Percentiles rank a stretch among this genome's conserved stretches.
These are phyloP conservation scores for Yponomeuta sedellus DNA, from an alignment of 2,888 invertebrate genomes.

Conservation along the genomic window DNA sequence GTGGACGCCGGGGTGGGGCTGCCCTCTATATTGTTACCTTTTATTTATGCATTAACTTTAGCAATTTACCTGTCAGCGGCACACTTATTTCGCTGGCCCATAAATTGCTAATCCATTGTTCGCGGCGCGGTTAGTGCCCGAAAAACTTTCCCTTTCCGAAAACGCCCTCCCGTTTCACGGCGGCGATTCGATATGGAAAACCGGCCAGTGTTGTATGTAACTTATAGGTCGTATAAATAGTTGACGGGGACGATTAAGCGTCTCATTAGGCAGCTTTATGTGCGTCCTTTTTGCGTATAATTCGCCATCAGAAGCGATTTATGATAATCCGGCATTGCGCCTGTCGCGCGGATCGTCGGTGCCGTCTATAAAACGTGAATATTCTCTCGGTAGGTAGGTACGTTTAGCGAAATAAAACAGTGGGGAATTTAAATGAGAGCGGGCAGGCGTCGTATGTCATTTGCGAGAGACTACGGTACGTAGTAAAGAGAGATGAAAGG, in stretches of 20 bases:
- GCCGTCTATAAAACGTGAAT: constrained; percentile 34
- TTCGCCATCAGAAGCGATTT: constrained; percentile 27
- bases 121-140: constrained; percentile 19
- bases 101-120: constrained; percentile 24
- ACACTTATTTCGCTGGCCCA: constrained; percentile 32
- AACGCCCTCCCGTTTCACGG: constrained; percentile 21
- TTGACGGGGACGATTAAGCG: constrained; percentile 39
- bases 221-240: constrained; percentile 23
- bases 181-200: constrained; percentile 23
- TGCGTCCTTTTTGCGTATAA: constrained; percentile 28
- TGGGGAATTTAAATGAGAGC: constrained; percentile 15
- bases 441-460: constrained; percentile 14
- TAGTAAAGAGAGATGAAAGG: constrained; percentile 13
- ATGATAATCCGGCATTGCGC: constrained; percentile 27
- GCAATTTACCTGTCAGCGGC: constrained; percentile 60
- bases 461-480: constrained; percentile 12
- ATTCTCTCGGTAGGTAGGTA: constrained; percentile 24
- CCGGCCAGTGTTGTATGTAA: constrained; percentile 6
- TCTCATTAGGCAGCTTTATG: constrained; percentile 40
- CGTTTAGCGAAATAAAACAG: constrained; percentile 16
- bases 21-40: constrained; percentile 52
- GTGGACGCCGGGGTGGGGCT: constrained; percentile 3
- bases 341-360: constrained; percentile 24
- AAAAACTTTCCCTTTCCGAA: constrained; percentile 26
- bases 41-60: constrained; percentile 72